These are phyloP conservation scores for Notothenia coriiceps DNA, from an alignment of 2,113 vertebrate genomes.

Conservation along the genomic window DNA sequence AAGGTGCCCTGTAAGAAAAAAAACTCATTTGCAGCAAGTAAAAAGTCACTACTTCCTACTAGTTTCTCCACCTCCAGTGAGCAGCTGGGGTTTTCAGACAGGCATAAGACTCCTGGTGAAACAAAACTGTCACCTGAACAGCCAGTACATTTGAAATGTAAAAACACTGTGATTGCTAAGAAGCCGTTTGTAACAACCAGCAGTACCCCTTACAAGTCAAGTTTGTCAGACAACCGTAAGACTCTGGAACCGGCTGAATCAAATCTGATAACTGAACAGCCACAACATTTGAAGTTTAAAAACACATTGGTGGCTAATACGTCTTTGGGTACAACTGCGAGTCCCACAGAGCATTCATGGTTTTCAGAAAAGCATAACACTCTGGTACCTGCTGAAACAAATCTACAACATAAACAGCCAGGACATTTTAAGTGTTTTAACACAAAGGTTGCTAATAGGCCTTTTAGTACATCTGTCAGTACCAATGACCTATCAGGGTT, in stretches of 20 bases:
- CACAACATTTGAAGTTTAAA: constrained; percentile 51
- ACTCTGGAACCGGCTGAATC: constrained; percentile 31
- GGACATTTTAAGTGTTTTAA: constrained; percentile 52
- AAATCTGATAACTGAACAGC: constrained; percentile 23
- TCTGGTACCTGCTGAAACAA: constrained; percentile 29
- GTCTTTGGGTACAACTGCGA: not conserved
- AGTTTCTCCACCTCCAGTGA: constrained; percentile 35
- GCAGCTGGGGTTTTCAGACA: constrained; percentile 36
- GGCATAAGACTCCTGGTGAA: constrained; percentile 46
- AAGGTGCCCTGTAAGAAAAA: constrained; percentile 81
- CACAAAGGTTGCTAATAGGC: not conserved
- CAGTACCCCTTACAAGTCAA: constrained; percentile 20
- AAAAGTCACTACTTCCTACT: constrained; percentile 48
- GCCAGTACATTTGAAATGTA: constrained; percentile 45
- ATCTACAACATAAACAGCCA: constrained; percentile 23
- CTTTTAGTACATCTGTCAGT: constrained; percentile 1
- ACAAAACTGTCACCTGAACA: constrained; percentile 34
- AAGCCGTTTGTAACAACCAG: constrained; percentile 5
- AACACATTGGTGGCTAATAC: constrained; percentile 5
- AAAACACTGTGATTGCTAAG: constrained; percentile 23
- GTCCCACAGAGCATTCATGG: constrained; percentile 19
- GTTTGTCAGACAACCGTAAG: constrained; percentile 29
- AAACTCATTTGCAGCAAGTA: constrained; percentile 51
- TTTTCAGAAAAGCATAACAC: constrained; percentile 22
- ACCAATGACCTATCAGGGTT: constrained; percentile 6